phyloP scores from a whole-genome alignment of 2,113 vertebrate species.

The Dromaius novaehollandiae region DNA sequence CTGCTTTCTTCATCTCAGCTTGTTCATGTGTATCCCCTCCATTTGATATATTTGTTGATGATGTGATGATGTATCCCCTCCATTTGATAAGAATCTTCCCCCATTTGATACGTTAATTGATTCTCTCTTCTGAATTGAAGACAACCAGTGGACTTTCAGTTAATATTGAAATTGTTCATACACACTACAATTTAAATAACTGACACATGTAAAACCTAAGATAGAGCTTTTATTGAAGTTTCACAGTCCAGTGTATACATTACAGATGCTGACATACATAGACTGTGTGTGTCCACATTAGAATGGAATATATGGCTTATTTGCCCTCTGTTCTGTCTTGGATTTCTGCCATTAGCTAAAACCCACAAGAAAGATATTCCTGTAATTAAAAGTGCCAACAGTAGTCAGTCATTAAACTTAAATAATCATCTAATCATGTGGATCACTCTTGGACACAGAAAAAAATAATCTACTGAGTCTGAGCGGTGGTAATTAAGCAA shows the following conservation, averaged over 20 bases:
- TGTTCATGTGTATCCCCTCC: fast-evolving
- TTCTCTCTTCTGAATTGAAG: background rate
- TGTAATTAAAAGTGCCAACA: background rate
- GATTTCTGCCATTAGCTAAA: background rate
- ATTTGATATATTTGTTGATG: background rate
- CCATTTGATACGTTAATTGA: background rate
- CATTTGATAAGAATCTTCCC: background rate
- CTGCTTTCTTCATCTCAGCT: background rate
- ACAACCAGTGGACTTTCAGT: background rate
- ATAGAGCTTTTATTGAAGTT: background rate
- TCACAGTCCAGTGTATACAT: background rate
- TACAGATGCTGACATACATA: background rate
- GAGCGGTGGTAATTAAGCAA: background rate
- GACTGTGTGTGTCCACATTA: background rate
- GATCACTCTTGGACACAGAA: background rate
- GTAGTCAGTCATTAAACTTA: background rate
- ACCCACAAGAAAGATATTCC: background rate
- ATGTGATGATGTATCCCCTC: background rate
- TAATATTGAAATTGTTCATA: background rate
- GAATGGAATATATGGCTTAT: background rate
- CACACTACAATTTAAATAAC: background rate
- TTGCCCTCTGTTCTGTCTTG: background rate
- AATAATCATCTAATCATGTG: background rate
- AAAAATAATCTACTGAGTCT: background rate
- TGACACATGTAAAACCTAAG: background rate